These are phyloP conservation scores for Sylvicapra grimmia DNA, from an alignment of 2,113 vertebrate genomes.

Conservation along the genomic window DNA sequence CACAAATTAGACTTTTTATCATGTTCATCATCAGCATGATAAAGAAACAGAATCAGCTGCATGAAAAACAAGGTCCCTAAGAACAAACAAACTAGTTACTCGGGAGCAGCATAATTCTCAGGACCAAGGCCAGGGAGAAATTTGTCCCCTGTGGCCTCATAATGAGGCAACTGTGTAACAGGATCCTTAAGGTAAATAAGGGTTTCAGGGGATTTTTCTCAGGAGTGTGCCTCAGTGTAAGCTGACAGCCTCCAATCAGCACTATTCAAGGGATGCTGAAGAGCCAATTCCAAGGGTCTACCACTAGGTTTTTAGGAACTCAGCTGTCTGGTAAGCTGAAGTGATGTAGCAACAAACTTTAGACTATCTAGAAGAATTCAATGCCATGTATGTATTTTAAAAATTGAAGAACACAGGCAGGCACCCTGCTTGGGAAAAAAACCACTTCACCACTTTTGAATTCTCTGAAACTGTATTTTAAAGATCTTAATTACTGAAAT, in stretches of 20 bases:
- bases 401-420: not conserved
- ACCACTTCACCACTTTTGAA: not conserved
- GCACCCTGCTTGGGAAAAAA: not conserved
- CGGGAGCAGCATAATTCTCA: not conserved
- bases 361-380: not conserved
- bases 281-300: not conserved
- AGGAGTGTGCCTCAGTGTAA: not conserved
- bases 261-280: not conserved
- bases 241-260: not conserved
- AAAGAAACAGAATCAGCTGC: not conserved
- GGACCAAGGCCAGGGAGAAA: not conserved
- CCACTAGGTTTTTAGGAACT: not conserved
- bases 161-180: not conserved
- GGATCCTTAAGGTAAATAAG: not conserved
- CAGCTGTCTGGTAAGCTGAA: not conserved
- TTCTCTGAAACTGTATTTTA: not conserved
- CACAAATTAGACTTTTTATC: not conserved
- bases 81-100: slow-evolving; percentile 1
- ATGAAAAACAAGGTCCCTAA: not conserved
- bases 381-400: not conserved
- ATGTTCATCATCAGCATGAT: accelerated
- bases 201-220: not conserved
- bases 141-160: not conserved
- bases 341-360: not conserved
- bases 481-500: slow-evolving; percentile 15